phyloP scores from a whole-genome alignment of 2,113 vertebrate genomes.

The Pachyramphus minor region DNA sequence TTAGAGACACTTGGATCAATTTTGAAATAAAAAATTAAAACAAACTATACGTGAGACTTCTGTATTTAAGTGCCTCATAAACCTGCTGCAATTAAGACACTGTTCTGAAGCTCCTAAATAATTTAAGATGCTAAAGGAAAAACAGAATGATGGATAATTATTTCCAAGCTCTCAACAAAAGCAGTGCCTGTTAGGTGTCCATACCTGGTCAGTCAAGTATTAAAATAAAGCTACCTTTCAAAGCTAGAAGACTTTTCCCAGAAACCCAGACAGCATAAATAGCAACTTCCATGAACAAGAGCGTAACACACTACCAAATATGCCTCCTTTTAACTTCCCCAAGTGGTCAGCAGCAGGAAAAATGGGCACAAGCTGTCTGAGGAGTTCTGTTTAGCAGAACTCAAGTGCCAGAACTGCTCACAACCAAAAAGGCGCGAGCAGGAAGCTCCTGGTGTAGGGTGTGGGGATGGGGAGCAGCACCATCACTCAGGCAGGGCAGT shows the following conservation, averaged over 20 bases:
- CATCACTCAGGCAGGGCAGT: rapidly evolving
- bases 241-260: background rate
- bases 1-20: conserved; percentile 13
- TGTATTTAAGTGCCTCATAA: conserved; percentile 28
- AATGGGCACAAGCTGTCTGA: background rate
- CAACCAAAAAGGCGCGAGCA: rapidly evolving
- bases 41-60: background rate
- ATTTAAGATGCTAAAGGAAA: background rate
- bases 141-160: background rate
- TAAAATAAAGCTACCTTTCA: background rate
- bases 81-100: background rate
- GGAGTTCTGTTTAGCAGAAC: background rate
- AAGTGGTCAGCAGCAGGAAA: background rate
- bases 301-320: background rate
- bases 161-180: background rate
- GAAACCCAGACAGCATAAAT: background rate
- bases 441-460: background rate
- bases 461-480: background rate
- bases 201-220: background rate
- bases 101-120: background rate
- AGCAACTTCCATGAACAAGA: background rate
- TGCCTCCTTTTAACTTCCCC: background rate
- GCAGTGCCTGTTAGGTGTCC: background rate
- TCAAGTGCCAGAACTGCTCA: background rate
- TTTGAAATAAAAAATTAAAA: conserved; percentile 57